Evolutionary conservation across 30 jellyfish, hydroid and myxozoan genomes (phyloP).

Genomic region (Rhopilema esculentum): DNA sequence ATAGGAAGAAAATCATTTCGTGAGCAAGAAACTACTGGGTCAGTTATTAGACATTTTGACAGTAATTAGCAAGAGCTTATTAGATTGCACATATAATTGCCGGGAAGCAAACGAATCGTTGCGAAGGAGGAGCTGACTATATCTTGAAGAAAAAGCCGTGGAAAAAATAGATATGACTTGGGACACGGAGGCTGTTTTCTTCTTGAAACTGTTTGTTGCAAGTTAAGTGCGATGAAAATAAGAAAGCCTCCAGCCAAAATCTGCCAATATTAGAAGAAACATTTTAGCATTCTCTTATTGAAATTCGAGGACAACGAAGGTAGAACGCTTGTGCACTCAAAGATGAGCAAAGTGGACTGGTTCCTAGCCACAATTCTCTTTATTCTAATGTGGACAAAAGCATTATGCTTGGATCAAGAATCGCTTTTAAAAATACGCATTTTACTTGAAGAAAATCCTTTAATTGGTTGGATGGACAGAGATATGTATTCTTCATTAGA

Average conservation of each 20-base stretch:
- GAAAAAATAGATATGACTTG: not conserved
- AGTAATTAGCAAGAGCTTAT: not conserved
- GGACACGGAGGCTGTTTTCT: too few relatives aligned
- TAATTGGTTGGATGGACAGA: conserved; percentile 87
- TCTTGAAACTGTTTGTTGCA: too few relatives aligned
- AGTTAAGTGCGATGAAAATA: not conserved
- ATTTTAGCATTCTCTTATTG: not conserved
- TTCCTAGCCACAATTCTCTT: not conserved
- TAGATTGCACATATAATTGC: not conserved
- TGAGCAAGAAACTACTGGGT: not conserved
- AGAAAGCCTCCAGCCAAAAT: too few relatives aligned
- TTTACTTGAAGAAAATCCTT: conserved; percentile 74
- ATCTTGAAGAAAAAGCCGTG: not conserved
- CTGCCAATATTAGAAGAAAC: not conserved
- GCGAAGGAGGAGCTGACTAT: not conserved
- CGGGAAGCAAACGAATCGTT: not conserved
- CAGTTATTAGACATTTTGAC: too few relatives aligned
- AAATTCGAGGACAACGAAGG: too few relatives aligned
- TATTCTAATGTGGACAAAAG: not conserved
- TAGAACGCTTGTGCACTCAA: too few relatives aligned
- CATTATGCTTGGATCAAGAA: conserved; percentile 53
- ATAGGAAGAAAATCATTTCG: not conserved
- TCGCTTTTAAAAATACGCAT: conserved; percentile 71
- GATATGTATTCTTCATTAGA: conserved; percentile 66
- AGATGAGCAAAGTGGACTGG: not conserved